Base-by-base conservation (phyloP, 2,113 vertebrate genomes). In the Dinomys branickii region DNA sequence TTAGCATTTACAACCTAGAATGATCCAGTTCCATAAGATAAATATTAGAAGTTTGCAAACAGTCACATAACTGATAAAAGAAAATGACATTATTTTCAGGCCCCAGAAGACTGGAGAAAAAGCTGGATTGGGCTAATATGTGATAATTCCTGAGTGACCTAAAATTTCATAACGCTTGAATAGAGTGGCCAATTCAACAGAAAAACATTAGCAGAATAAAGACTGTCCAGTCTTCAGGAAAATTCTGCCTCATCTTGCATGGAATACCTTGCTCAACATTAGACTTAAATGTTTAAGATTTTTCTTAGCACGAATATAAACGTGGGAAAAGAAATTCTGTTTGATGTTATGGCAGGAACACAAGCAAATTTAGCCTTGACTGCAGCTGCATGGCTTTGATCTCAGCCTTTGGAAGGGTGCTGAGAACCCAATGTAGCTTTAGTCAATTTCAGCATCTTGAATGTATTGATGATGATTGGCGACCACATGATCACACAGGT, bases 1-100 rank as follows among this genome's bases (percentile, higher is more conserved):
- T 90, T 94, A 94, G 88, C 69, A 90, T 83, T 95, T 90, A 94
- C 26, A 94, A 92, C 71, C 54, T 78, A 16, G 19, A 94, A 93
- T 91, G 94, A 90, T 30, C 26, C 54, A 92, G 24, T n/a, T 93
- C 95, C 52, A 85, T 93, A 93, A 95, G 69, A 92, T 54, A 88
- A 30, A 69, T 61, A 47, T 80, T 87, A 96, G n/a, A 86, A 96
- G 17, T 71, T 85, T 78, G 65, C 22, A 93, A 94, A 89, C 4
- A 85, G 65, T 86, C 41, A 30, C 16, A 41, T 75, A 78, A 94
- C 3, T 56, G 69, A 58, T 30, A 38, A 47, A 93, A 52, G 14
- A 89, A 96, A 93, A 85, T 58, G 52, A 86, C 4, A 52, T 50
- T 44, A 22, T 58, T 83, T 71, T 81, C 81, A 63, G 87, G 65